phyloP scores from a whole-genome alignment of 35 echinoderm and acorn worm species.

The Nesometra sesokonis region DNA sequence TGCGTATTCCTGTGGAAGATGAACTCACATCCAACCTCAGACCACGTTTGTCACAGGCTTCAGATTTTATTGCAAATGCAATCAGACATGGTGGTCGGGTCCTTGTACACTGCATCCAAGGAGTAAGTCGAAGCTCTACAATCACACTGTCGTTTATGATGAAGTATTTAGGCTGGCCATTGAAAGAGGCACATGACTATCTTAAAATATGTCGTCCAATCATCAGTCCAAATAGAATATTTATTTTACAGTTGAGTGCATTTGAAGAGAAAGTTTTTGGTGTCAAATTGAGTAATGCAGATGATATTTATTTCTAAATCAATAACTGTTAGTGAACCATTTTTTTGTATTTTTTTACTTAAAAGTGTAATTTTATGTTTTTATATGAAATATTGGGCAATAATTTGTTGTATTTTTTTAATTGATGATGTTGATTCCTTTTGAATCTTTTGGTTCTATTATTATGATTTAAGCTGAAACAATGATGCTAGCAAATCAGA shows the following conservation, averaged over 20 bases:
- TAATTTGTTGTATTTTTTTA: too few species aligned
- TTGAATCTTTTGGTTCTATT: too few species aligned
- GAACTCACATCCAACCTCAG: slow-evolving; percentile 40
- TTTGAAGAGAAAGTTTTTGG: slow-evolving; percentile 75
- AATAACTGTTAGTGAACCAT: too few species aligned
- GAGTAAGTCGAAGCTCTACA: slow-evolving; percentile 74
- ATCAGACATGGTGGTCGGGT: slow-evolving; percentile 46
- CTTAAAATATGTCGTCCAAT: slow-evolving; percentile 57
- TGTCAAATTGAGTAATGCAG: slow-evolving; percentile 44
- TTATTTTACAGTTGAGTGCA: slow-evolving; percentile 49
- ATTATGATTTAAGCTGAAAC: too few species aligned
- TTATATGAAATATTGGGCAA: too few species aligned
- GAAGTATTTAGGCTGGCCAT: slow-evolving; percentile 61
- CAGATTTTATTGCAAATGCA: slow-evolving; percentile 69
- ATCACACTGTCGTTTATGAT: slow-evolving; percentile 80
- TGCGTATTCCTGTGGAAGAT: slow-evolving; percentile 66
- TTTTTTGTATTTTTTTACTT: too few species aligned
- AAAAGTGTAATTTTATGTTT: too few species aligned
- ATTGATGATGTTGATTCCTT: too few species aligned
- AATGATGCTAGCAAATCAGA: too few species aligned
- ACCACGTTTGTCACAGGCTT: slow-evolving; percentile 35
- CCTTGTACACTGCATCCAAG: slow-evolving; percentile 81
- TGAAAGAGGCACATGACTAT: slow-evolving; percentile 48
- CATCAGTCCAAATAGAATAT: slow-evolving; percentile 63
- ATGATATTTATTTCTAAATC: slow-evolving; percentile 59